Evolutionary conservation across 1,140 invertebrate genomes (phyloP).

Genomic region (Aphelenchoides avenae): DNA sequence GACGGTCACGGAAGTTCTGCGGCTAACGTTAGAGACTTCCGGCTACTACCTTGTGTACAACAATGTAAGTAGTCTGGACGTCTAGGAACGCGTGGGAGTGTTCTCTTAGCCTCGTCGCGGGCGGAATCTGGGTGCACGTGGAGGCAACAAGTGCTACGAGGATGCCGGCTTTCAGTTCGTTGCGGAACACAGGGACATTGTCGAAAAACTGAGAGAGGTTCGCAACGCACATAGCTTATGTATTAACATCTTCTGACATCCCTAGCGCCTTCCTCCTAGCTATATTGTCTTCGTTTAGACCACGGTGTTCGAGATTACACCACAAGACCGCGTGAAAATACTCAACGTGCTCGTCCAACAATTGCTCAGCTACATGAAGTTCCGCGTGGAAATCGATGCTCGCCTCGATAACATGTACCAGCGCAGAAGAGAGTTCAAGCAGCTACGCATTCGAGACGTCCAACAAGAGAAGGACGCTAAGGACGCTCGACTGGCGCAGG

Average conservation of each 20-base stretch:
- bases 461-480: slow-evolving; percentile 29
- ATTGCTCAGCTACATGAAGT: slow-evolving; percentile 15
- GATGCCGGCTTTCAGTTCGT: slow-evolving; percentile 28
- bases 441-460: slow-evolving; percentile 8
- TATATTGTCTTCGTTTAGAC: slow-evolving; percentile 14
- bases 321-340: slow-evolving; percentile 16
- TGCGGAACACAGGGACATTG: slow-evolving; percentile 9
- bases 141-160: slow-evolving; percentile 31
- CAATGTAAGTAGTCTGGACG: too few relatives aligned
- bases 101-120: too few relatives aligned
- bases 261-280: neutral
- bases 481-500: slow-evolving; percentile 17
- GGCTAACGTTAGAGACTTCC: slow-evolving; percentile 18
- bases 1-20: slow-evolving; percentile 23
- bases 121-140: slow-evolving; percentile 12
- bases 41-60: slow-evolving; percentile 22
- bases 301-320: slow-evolving; percentile 22
- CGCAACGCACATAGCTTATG: too few relatives aligned
- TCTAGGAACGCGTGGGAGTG: too few relatives aligned
- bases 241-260: too few relatives aligned
- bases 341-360: slow-evolving; percentile 26
- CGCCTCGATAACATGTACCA: slow-evolving; percentile 23
- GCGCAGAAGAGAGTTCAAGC: slow-evolving; percentile 5
- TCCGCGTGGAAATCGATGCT: slow-evolving; percentile 20
- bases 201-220: slow-evolving; percentile 30